Evolutionary conservation across 2,888 invertebrate species (phyloP), one percentile per base, ranked within the genome.

Genomic region (Pherbina coryleti): DNA sequence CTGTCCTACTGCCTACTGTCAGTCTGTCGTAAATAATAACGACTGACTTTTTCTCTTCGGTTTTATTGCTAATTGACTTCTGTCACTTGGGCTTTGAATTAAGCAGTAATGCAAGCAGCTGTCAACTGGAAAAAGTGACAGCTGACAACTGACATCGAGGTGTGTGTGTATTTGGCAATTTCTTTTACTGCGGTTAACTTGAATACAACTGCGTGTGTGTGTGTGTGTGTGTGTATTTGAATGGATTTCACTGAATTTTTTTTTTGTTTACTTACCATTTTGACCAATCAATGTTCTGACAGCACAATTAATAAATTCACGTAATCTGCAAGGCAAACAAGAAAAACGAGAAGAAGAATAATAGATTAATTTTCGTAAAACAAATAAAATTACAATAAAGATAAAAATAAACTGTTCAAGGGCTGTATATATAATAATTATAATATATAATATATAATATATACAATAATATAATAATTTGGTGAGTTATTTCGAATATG

Each of bases 21-120:
- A 60, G 28, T 60, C 57, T 22, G 19, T 17, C 57, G 3, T 17
- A 22, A 22, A 17, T 19, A 53, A 17, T 53, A 17, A 53, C 19
- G 17, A 19, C 19, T 8, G 37, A 37, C 53, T 53, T 19, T 44
- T 44, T 44, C 3, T 44, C 3, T n/a, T 22, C 14, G 25, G 22
- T 25, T 60, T 19, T 60, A 17, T 25, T 69, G 17, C 69, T 69
- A 69, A 69, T 69, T 69, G 69, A 69, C 51, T 69, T 69, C 49
- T 69, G 69, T 69, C 69, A 69, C 51, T 69, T 69, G 49, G 25
- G 17, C 51, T 51, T 25, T 22, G 44, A 69, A 69, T 69, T 51
- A 69, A 51, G 69, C 31, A 34, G 31, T 66, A 34, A 34, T 66
- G 64, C 34, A 34, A 66, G 31, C 34, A 66, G 34, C 64, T 34